Evolutionary conservation across 1,140 invertebrate genomes (phyloP), one percentile per base, ranked within the genome.

Genomic region (Philotrypesis tridentata): DNA sequence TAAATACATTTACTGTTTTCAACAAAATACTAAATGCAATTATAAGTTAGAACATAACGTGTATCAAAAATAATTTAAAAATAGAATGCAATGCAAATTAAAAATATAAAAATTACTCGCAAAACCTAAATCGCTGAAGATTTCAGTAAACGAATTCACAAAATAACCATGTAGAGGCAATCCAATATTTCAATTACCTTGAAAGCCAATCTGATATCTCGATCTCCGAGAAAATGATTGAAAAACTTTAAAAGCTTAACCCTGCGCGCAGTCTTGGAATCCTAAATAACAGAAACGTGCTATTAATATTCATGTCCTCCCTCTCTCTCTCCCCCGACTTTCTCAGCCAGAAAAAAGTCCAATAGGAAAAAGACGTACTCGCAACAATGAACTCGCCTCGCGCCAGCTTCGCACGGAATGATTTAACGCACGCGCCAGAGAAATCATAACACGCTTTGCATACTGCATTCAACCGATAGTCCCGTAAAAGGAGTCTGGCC

Each of bases 401-500:
- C 63, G 61, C 61, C 3, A 63, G 61, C 63, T 25, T 27, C 63
- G 23, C 63, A 8, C 61, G 23, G 21, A 43, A 43, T 72, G 70
- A 72, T 72, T 72, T 43, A 70, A 31, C 31, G 67, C 37, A 4
- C 37, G 37, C n/a, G 37, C 37, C 23, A 55, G 17, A 40, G 48
- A 67, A 61, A 81, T 75, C 37, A 60, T 71, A 82, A 80, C 74
- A 68, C 27, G 43, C 43, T 76, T 31, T 61, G 75, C 60, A 61
- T 60, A 73, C 65, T 72, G 61, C 60, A 73, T 73, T 83, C 60
- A 71, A 65, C 79, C 68, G 67, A 80, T 84, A 70, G 40, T 31
- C 79, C 21, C 33, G 74, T 37, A 65, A 60, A 72, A 61, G 14
- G 61, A 78, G 43, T 79, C 65, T 2, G 6, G 29, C 8, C 21